phyloP scores from a whole-genome alignment of 2,888 invertebrate species.

The Diogma glabrata region DNA sequence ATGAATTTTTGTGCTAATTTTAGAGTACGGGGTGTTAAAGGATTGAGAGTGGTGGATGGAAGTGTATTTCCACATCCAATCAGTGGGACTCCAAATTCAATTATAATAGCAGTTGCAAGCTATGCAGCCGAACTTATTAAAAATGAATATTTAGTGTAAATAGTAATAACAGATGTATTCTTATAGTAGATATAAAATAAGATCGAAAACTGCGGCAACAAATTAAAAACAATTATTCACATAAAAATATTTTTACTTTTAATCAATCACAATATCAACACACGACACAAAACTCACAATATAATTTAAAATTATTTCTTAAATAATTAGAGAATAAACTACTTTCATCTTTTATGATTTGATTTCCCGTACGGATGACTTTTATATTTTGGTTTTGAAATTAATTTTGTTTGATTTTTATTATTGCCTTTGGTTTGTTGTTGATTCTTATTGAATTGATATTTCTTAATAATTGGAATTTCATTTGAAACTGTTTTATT shows the following conservation, averaged over 20 bases:
- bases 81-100: slow-evolving; percentile 63
- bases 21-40: slow-evolving; percentile 51
- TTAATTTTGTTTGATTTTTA: neutral
- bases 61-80: slow-evolving; percentile 68
- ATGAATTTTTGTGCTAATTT: slow-evolving; percentile 22
- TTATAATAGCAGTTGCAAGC: slow-evolving; percentile 53
- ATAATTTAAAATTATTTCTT: too few species aligned
- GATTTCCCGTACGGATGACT: slow-evolving; percentile 2
- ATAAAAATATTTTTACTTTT: too few species aligned
- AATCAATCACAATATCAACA: too few species aligned
- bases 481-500: slow-evolving; percentile 57
- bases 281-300: too few species aligned
- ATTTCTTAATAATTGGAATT: slow-evolving; percentile 55
- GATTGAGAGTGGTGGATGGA: slow-evolving; percentile 65
- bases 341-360: too few species aligned
- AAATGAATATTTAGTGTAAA: neutral
- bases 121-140: slow-evolving; percentile 47
- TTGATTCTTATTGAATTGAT: slow-evolving; percentile 42
- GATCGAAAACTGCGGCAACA: too few species aligned
- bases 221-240: too few species aligned
- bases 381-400: slow-evolving; percentile 1
- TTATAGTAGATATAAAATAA: too few species aligned
- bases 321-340: too few species aligned
- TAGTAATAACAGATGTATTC: too few species aligned
- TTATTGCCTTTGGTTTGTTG: neutral